phyloP scores from a whole-genome alignment of 2,797 vertebrate species.

The Eupleurogrammus muticus region DNA sequence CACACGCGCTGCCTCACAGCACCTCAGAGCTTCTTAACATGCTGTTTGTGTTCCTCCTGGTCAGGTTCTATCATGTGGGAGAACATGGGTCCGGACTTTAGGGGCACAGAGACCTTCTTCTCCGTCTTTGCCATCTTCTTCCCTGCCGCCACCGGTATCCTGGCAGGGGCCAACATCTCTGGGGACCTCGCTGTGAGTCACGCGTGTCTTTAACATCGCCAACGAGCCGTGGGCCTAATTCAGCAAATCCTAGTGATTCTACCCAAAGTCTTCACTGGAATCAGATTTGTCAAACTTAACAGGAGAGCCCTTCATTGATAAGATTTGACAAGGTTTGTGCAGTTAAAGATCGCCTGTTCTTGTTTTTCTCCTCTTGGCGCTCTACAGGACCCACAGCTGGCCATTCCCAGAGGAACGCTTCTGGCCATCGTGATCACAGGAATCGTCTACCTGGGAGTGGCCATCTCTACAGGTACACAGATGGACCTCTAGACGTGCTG shows the following conservation, averaged over 20 bases:
- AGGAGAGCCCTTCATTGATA: neutral
- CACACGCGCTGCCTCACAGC: neutral
- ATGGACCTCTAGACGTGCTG: neutral
- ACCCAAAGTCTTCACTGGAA: too few species aligned
- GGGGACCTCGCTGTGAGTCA: constrained; percentile 95
- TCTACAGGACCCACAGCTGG: constrained; percentile 93
- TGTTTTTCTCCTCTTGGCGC: constrained; percentile 24
- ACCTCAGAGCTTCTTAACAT: neutral
- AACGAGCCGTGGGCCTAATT: too few species aligned
- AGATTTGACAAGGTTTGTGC: neutral
- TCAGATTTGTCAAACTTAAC: too few species aligned
- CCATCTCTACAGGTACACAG: constrained; percentile 91
- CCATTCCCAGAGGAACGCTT: constrained; percentile 97
- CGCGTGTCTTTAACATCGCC: too few species aligned
- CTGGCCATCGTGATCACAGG: constrained; percentile 97
- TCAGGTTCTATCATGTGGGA: constrained; percentile 92
- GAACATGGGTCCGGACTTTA: constrained; percentile 95
- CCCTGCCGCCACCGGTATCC: constrained; percentile 97
- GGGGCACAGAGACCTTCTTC: constrained; percentile 90
- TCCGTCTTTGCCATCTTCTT: constrained; percentile 98
- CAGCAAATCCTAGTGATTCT: too few species aligned
- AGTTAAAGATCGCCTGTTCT: neutral
- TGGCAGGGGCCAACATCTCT: constrained; percentile 98
- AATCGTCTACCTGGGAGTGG: constrained; percentile 93
- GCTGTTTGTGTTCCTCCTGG: neutral